Evolutionary conservation across 2,888 invertebrate genomes (phyloP), one percentile per base, ranked within the genome.

Genomic region (Entomobrya multifasciata): DNA sequence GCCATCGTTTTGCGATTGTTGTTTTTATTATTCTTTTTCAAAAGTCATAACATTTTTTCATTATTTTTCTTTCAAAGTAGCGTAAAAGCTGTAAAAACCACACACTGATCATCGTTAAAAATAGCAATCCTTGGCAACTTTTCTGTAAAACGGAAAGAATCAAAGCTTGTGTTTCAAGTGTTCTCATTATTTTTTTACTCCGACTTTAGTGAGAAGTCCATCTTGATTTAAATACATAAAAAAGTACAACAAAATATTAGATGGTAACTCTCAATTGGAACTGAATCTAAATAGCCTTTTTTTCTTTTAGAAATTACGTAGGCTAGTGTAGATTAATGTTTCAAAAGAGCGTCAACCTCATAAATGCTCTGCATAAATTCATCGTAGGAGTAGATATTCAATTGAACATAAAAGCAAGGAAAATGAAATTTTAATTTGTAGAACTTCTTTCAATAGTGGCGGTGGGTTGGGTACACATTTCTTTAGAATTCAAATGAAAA

Each of bases 101-200:
- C 44, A 15, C 11, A 0, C 1, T 25, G 44, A 47, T 79, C 79
- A 65, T 79, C 47, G 47, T 20, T 70, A 70, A 41, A 70, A 70
- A 85, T 70, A 85, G 55, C 77, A 85, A 70, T 52, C 84, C 78
- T 85, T 85, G 84, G 84, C 84, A 85, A 85, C 84, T 78, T 78
- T 78, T 85, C 67, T 52, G 44, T n/a, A 76, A 83, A 74, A 77
- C 62, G 41, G 74, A 15, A 55, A 57, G 60, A 81, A 62, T 70
- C 67, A 80, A 80, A 65, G 52, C 25, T 44, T 25, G 17, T 25
- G 22, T 17, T 17, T 55, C 74, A 74, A 74, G 55, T 74, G 74
- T 5, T 52, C 52, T 74, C 74, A 74, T 74, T 74, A 74, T 55
- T 49, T 15, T 49, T 49, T 55, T 74, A 20, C 11, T 57, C 11